These are phyloP conservation scores for Ceratosolen solmsi DNA, from an alignment of 1,140 invertebrate genomes.

Conservation along the genomic window DNA sequence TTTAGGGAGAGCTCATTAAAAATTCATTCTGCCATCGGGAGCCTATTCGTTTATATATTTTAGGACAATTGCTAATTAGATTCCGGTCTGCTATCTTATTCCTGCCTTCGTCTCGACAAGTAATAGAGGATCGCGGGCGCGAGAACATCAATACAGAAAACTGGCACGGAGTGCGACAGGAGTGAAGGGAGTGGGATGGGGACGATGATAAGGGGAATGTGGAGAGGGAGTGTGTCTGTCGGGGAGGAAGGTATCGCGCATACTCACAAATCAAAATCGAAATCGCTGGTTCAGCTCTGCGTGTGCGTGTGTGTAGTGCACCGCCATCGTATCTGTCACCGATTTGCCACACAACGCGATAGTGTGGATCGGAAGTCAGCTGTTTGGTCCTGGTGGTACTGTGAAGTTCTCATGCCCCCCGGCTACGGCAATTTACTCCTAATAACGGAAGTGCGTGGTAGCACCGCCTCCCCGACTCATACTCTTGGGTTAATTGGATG, in stretches of 20 bases:
- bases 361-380: slow-evolving; percentile 55
- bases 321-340: neutral
- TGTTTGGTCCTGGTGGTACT: slow-evolving; percentile 57
- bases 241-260: too few relatives aligned
- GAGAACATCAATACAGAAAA: too few relatives aligned
- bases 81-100: neutral
- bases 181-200: too few relatives aligned
- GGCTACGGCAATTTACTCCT: slow-evolving; percentile 57
- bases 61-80: neutral
- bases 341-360: too few relatives aligned
- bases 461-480: neutral
- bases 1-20: neutral
- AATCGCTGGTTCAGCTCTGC: neutral
- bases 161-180: too few relatives aligned
- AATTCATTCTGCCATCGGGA: neutral
- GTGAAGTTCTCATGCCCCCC: neutral
- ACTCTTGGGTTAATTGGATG: slow-evolving; percentile 60
- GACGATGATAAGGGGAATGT: too few relatives aligned
- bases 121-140: too few relatives aligned
- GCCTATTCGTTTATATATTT: neutral
- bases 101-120: neutral
- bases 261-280: too few relatives aligned
- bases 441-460: slow-evolving; percentile 57
- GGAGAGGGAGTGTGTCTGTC: too few relatives aligned
- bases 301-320: neutral